phyloP scores from a whole-genome alignment of 2,113 vertebrate species.

The Pandion haliaetus region DNA sequence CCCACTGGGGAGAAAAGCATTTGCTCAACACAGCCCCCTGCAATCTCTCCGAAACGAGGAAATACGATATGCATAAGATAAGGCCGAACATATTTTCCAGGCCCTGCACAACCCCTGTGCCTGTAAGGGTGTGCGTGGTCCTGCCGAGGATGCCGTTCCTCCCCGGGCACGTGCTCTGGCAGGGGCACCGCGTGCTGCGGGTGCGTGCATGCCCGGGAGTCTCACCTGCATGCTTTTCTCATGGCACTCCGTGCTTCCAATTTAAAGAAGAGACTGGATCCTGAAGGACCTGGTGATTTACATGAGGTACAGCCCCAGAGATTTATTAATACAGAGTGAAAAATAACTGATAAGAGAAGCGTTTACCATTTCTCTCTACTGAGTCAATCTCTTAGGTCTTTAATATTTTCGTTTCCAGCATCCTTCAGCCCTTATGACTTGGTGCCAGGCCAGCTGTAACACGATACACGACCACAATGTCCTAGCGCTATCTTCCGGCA shows the following conservation, averaged over 20 bases:
- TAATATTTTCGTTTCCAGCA: not conserved
- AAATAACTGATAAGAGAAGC: not conserved
- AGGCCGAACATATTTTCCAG: not conserved
- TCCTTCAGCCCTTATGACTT: not conserved
- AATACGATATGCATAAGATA: not conserved
- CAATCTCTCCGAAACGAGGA: not conserved
- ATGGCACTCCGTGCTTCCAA: not conserved
- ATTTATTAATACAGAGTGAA: not conserved
- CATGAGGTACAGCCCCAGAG: not conserved
- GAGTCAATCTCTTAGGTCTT: not conserved
- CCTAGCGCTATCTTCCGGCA: not conserved
- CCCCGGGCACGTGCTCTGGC: not conserved
- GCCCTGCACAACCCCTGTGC: not conserved
- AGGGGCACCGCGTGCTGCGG: not conserved
- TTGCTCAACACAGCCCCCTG: not conserved
- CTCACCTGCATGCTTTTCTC: not conserved
- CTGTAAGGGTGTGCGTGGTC: not conserved
- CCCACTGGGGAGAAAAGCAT: not conserved
- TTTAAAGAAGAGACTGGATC: not conserved
- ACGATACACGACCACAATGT: not conserved
- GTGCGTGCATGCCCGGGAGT: not conserved
- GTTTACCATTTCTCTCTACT: not conserved
- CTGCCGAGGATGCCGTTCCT: accelerated
- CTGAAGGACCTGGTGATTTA: not conserved
- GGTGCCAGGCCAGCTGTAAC: not conserved